Evolutionary conservation across 2,113 vertebrate genomes (phyloP).

Genomic region (Pelvicachromis taeniatus): DNA sequence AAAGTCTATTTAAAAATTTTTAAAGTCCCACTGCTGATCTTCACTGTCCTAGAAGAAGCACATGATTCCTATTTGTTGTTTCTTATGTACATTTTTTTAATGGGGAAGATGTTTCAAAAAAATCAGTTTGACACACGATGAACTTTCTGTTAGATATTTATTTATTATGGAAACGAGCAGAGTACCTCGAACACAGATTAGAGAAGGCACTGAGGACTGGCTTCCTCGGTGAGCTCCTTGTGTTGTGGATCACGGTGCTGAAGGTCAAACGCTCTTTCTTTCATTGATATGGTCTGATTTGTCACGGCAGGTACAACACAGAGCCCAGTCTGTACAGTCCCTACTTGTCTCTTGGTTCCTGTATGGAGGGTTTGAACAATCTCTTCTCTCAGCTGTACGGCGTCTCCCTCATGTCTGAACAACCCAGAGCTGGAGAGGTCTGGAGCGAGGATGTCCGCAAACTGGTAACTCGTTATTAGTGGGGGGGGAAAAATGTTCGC

Average conservation of each 20-base stretch:
- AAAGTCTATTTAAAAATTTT: not conserved
- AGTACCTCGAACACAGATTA: not conserved
- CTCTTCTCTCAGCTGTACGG: constrained; percentile 87
- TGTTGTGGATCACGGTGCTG: not conserved
- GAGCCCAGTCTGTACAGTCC: constrained; percentile 93
- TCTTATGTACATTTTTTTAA: not conserved
- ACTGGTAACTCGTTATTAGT: constrained; percentile 73
- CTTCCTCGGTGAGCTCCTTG: not conserved
- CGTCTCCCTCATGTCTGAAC: constrained; percentile 84
- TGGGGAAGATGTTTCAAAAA: too few species aligned
- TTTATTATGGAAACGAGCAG: not conserved
- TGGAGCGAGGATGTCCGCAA: constrained; percentile 94
- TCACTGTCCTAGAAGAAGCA: not conserved
- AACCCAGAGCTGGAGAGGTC: constrained; percentile 84
- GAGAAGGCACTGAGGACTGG: too few species aligned
- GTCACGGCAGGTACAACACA: constrained; percentile 87
- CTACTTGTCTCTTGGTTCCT: constrained; percentile 89
- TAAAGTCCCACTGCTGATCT: not conserved
- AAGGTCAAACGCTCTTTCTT: not conserved
- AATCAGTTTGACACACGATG: too few species aligned
- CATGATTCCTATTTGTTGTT: not conserved
- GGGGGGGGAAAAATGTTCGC: not conserved
- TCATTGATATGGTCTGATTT: not conserved
- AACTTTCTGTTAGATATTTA: not conserved
- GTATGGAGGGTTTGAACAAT: constrained; percentile 93